Base-by-base conservation (phyloP, 2,113 vertebrate species). In the Psittacara wagleri region DNA sequence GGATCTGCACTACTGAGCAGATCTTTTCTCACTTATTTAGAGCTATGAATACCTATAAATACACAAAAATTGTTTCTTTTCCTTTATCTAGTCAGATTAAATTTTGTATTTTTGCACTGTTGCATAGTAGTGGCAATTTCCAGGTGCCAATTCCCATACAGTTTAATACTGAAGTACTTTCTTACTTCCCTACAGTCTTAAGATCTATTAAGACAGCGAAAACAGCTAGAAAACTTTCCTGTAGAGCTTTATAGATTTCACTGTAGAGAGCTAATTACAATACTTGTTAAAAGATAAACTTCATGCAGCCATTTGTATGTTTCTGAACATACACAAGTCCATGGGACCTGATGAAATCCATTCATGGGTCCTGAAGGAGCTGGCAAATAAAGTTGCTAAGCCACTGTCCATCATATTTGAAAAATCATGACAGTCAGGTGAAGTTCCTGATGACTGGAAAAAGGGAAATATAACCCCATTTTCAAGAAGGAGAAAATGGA, bases 141-240 rank as follows among this genome's bases (percentile, higher is more conserved):
- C n/a, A 33, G 5, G 11, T 66, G 10, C 7, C 6, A 44, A 6
- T 74, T 22, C 11, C 13, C 2, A 0, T 67, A 16, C 2, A 55
- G 9, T 37, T 68, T 75, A 75, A 61, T 22, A 9, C 5, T 70
- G 35, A 74, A 77, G 4, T 59, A 46, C 13, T 70, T 88, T 67
- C 35, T 93, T 25, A 46, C 18, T 92, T 80, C 12, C 8, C 7
- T 76, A 11, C 9, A 22, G 3, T 27, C n/a, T 83, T 29, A 57
- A 10, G 20, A 49, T 46, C 6, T 25, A n/a, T 41, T 70, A 49
- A 33, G 24, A 54, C 11, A 49, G 19, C 10, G 11, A 89, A 83
- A 6, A 3, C 1, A 0, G 10, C 6, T 63, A 54, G 41, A 78
- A 77, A 74, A n/a, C 5, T 35, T 86, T n/a, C 7, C 3, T 74